A percentile compares a stretch with the other conserved stretches of the same genome.
Evolutionary conservation across 1,140 invertebrate genomes (phyloP).

Genomic region (Pogonomyrmex barbatus): DNA sequence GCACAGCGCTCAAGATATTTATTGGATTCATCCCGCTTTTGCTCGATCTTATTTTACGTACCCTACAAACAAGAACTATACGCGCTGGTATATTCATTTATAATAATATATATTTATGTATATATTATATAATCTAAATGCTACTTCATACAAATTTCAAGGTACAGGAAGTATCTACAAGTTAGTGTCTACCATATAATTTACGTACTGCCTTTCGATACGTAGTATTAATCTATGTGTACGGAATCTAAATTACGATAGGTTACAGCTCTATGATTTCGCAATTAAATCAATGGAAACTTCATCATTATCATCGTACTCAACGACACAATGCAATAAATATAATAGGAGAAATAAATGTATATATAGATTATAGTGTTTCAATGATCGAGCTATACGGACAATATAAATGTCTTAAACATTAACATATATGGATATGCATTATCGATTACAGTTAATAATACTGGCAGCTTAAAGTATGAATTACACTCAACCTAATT

Average conservation of each 20-base stretch:
- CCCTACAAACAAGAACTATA: slow-evolving; percentile 66
- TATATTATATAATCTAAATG: slow-evolving; percentile 66
- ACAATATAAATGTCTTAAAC: slow-evolving; percentile 78
- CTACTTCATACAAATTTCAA: slow-evolving; percentile 83
- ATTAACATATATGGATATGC: slow-evolving; percentile 81
- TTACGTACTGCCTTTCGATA: slow-evolving; percentile 58
- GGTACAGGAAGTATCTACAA: slow-evolving; percentile 84
- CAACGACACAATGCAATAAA: slow-evolving; percentile 75
- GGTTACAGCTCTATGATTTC: slow-evolving; percentile 73
- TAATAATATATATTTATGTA: slow-evolving; percentile 72
- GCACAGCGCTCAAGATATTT: slow-evolving; percentile 50
- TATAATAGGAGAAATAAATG: slow-evolving; percentile 75
- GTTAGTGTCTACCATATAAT: slow-evolving; percentile 76
- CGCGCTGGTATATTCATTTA: slow-evolving; percentile 61
- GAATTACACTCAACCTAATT: slow-evolving; percentile 69
- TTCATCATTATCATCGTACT: slow-evolving; percentile 62
- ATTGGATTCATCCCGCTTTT: slow-evolving; percentile 26
- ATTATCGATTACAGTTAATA: slow-evolving; percentile 84
- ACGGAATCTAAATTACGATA: slow-evolving; percentile 74
- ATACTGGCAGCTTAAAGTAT: slow-evolving; percentile 83
- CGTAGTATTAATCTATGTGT: slow-evolving; percentile 61
- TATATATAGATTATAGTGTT: slow-evolving; percentile 76
- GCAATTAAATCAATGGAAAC: slow-evolving; percentile 76
- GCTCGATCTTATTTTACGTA: slow-evolving; percentile 44
- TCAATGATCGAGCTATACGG: slow-evolving; percentile 70